Base-by-base conservation (phyloP, 2,797 vertebrate species). In the Sebastes nivosus region DNA sequence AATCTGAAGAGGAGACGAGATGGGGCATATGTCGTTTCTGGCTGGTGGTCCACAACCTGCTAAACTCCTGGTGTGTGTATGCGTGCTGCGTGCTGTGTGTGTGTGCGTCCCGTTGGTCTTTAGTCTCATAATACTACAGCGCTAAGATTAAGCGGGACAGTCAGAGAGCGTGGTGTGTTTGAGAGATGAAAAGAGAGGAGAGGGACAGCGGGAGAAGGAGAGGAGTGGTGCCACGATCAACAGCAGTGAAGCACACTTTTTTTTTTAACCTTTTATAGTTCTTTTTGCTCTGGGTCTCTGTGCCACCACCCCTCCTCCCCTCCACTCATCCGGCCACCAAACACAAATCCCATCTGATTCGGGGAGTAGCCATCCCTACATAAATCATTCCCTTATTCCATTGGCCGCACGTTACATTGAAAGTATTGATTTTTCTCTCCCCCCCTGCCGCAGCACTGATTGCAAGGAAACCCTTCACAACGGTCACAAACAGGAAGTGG, bases 371-470 rank as follows among this genome's bases (percentile, higher is more conserved):
- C 96, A 96, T 97, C 96, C 96, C 96, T 95, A 97, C 96, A 97
- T 97, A 97, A 98, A 98, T 99, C 97, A 98, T 97, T 97, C 97
- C 96, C 96, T 96, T 98, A 97, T 97, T 97, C 96, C 96, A 97
- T 96, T 97, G 97, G 97, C 97, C 96, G 96, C 97, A 97, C 96
- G 96, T 96, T 97, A 97, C 96, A 97, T 97, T 97, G 95, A 96
- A 97, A 97, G 95, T 99, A 98, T 99, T 98, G 98, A 98, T 98
- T 97, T 96, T 75, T 72, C 94, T 94, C 75, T 94, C 95, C 94
- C 93, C 74, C 80, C 79, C 72, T 46, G 80, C 83, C 68, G 95
- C 96, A 89, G 88, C 93, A 93, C 94, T 97, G 95, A 97, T 97
- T 97, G 96, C 96, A 96, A 96, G 95, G 96, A 96, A 97, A 97